phyloP scores from a whole-genome alignment of 2,888 invertebrate genomes.

The Lydus trimaculatus region DNA sequence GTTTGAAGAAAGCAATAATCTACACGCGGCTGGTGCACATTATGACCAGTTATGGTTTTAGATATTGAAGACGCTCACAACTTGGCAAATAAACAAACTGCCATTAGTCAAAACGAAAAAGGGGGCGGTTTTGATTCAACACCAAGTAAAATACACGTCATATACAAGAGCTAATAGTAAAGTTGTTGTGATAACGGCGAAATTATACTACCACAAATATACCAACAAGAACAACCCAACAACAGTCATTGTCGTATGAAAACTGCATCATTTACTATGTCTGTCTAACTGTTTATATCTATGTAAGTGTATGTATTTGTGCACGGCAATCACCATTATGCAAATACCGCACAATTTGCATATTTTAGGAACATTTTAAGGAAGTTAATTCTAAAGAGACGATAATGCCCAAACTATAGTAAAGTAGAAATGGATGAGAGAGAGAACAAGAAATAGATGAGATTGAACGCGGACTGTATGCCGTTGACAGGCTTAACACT shows the following conservation, averaged over 20 bases:
- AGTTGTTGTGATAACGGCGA: slow-evolving; percentile 55
- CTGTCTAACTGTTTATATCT: background rate
- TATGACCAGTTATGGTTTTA: slow-evolving; percentile 53
- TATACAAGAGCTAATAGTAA: slow-evolving; percentile 30
- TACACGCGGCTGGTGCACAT: slow-evolving; percentile 54
- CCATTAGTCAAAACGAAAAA: slow-evolving; percentile 51
- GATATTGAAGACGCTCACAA: slow-evolving; percentile 44
- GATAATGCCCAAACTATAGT: slow-evolving; percentile 40
- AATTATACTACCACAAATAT: slow-evolving; percentile 51
- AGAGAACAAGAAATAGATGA: background rate
- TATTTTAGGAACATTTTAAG: slow-evolving; percentile 59
- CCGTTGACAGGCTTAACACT: slow-evolving; percentile 11
- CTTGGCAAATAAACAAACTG: slow-evolving; percentile 55
- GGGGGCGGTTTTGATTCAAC: slow-evolving; percentile 19
- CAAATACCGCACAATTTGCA: slow-evolving; percentile 58
- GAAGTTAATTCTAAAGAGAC: slow-evolving; percentile 53
- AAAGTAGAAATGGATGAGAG: background rate
- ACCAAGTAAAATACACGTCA: background rate
- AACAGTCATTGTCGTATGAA: slow-evolving; percentile 45
- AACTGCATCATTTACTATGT: slow-evolving; percentile 45
- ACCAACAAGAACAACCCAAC: slow-evolving; percentile 52
- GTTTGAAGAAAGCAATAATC: slow-evolving; percentile 57
- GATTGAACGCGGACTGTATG: background rate
- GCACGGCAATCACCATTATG: slow-evolving; percentile 54
- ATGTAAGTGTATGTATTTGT: background rate